Evolutionary conservation across 2,113 vertebrate species (phyloP).

Genomic region (Vombatus ursinus): DNA sequence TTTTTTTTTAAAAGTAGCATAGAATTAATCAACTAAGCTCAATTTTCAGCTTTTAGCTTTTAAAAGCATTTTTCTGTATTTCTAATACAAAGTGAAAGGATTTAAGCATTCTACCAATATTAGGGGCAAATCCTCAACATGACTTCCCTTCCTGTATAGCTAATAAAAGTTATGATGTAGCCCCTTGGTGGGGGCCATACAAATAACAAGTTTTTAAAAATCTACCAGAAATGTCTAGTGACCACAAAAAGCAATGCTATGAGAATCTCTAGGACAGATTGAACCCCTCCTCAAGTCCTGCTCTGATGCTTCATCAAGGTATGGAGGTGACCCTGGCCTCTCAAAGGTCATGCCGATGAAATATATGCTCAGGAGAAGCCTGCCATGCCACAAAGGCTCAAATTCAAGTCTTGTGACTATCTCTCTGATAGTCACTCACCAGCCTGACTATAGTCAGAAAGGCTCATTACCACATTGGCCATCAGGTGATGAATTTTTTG

Average conservation of each 20-base stretch:
- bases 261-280: background rate
- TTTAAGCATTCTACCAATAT: constrained; percentile 47
- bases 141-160: background rate
- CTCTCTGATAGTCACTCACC: background rate
- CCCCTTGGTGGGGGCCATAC: background rate
- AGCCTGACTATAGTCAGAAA: background rate
- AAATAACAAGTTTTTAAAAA: constrained; percentile 30
- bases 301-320: background rate
- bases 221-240: background rate
- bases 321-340: background rate
- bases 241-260: constrained; percentile 5
- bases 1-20: constrained; percentile 29
- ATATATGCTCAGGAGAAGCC: background rate
- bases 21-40: constrained; percentile 46
- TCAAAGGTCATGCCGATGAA: background rate
- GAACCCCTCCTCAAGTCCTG: background rate
- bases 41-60: constrained; percentile 64
- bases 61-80: constrained; percentile 59
- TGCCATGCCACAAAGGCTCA: background rate
- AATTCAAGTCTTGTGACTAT: background rate
- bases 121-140: constrained; percentile 5
- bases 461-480: background rate
- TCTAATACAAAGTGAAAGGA: constrained; percentile 53
- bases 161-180: constrained; percentile 33
- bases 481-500: background rate